Evolutionary conservation across 1,140 invertebrate genomes (phyloP).

Genomic region (Calephelis virginiensis): DNA sequence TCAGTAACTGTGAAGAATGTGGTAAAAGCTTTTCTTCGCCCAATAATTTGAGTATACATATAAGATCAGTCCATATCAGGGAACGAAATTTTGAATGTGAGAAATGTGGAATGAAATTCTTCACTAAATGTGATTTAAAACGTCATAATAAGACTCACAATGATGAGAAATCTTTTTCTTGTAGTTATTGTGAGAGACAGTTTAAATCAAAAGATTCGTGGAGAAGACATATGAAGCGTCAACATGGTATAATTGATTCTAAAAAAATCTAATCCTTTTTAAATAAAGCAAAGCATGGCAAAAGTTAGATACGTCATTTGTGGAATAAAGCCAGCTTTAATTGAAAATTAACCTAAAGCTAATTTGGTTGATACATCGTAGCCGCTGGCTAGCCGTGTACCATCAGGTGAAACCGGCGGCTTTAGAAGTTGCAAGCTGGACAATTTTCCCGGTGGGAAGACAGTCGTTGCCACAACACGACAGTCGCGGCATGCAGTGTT

Average conservation of each 20-base stretch:
- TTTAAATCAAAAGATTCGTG: slow-evolving; percentile 49
- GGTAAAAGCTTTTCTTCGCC: slow-evolving; percentile 2
- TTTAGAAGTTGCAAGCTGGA: neutral
- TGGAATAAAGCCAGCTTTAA: too few relatives aligned
- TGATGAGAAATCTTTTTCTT: slow-evolving; percentile 36
- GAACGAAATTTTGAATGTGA: slow-evolving; percentile 27
- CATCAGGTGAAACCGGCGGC: neutral
- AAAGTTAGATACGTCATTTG: too few relatives aligned
- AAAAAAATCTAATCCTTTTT: neutral
- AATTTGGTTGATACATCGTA: neutral
- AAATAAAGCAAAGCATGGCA: too few relatives aligned
- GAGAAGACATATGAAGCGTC: slow-evolving; percentile 37
- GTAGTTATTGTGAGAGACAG: slow-evolving; percentile 36
- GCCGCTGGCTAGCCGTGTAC: neutral
- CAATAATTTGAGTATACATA: slow-evolving; percentile 5
- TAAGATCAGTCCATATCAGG: slow-evolving; percentile 40
- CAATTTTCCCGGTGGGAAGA: slow-evolving; percentile 4
- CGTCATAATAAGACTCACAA: slow-evolving; percentile 34
- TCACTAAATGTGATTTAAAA: slow-evolving; percentile 39
- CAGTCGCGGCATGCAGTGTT: slow-evolving; percentile 18
- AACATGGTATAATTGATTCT: slow-evolving; percentile 27
- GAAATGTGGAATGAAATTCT: slow-evolving; percentile 42
- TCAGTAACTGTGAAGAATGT: slow-evolving; percentile 7
- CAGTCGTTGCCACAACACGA: too few relatives aligned
- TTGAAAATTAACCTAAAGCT: too few relatives aligned